Percentiles rank a stretch among this genome's conserved stretches.
phyloP scores from a whole-genome alignment of 2,113 vertebrate genomes.

The Neogobius melanostomus region DNA sequence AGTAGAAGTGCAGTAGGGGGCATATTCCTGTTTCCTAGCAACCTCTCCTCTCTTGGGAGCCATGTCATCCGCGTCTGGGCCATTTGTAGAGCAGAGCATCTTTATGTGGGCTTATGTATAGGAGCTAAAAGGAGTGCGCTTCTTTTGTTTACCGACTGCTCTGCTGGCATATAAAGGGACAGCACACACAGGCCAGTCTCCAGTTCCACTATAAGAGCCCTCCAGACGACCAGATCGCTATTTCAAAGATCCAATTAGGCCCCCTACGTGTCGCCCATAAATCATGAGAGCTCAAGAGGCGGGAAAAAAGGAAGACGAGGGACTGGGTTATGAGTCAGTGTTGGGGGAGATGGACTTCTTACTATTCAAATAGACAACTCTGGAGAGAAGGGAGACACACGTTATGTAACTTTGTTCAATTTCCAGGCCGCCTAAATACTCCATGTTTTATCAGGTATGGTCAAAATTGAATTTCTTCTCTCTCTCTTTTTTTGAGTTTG shows the following conservation, averaged over 20 bases:
- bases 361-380: slow-evolving; percentile 16
- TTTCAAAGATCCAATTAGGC: slow-evolving; percentile 66
- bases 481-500: too few relatives aligned
- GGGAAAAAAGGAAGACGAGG: slow-evolving; percentile 7
- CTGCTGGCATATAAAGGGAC: background rate
- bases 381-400: background rate
- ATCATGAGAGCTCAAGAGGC: slow-evolving; percentile 46
- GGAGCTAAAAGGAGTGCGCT: slow-evolving; percentile 21
- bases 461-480: too few relatives aligned
- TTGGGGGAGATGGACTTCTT: background rate
- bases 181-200: background rate
- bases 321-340: slow-evolving; percentile 28
- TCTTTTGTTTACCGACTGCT: slow-evolving; percentile 33
- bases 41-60: slow-evolving; percentile 49
- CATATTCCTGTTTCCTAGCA: slow-evolving; percentile 71
- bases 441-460: background rate
- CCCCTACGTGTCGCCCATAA: slow-evolving; percentile 40
- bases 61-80: slow-evolving; percentile 4
- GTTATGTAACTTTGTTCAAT: background rate
- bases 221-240: slow-evolving; percentile 41
- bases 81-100: slow-evolving; percentile 12
- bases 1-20: slow-evolving; percentile 7
- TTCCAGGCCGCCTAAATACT: background rate
- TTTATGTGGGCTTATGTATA: slow-evolving; percentile 23
- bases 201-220: slow-evolving; percentile 34